Conservation (phyloP, 2,888 invertebrate species). For the Synergus gifuensis region DNA sequence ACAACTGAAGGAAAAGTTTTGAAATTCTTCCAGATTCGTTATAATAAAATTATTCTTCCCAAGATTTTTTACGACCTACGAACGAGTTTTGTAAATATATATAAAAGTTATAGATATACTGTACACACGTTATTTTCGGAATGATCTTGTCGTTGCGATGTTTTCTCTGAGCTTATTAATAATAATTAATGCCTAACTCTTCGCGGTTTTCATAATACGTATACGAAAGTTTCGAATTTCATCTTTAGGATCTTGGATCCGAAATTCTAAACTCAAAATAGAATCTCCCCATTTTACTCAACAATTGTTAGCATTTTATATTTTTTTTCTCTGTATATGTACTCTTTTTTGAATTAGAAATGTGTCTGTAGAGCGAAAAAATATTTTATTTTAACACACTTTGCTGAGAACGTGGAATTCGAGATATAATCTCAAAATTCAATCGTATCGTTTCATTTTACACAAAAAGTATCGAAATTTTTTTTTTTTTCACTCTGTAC, state of each 20-base stretch:
- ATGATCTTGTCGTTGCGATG: conserved; percentile 28
- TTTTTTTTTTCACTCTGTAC: too few relatives aligned
- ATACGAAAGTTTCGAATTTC: not conserved
- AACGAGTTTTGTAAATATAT: conserved; percentile 41
- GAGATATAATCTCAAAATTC: too few relatives aligned
- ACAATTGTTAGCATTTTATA: too few relatives aligned
- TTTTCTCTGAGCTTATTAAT: conserved; percentile 42
- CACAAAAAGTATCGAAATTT: too few relatives aligned
- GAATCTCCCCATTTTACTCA: too few relatives aligned
- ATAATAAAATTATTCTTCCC: not conserved
- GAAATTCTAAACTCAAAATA: too few relatives aligned
- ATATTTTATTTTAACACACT: too few relatives aligned
- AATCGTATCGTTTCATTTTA: too few relatives aligned
- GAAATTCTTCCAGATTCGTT: conserved; percentile 10
- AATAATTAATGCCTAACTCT: conserved; percentile 34
- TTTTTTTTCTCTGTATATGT: too few relatives aligned
- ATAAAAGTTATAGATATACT: conserved; percentile 26
- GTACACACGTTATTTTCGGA: conserved; percentile 42
- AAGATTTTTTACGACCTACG: not conserved
- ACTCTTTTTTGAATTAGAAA: too few relatives aligned
- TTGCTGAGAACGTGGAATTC: too few relatives aligned
- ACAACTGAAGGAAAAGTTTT: not conserved
- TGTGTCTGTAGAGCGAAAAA: too few relatives aligned
- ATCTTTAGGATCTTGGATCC: not conserved
- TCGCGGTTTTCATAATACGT: conserved; percentile 17